Evolutionary conservation across 2,888 invertebrate species (phyloP).

Genomic region (Spilarctia lutea): DNA sequence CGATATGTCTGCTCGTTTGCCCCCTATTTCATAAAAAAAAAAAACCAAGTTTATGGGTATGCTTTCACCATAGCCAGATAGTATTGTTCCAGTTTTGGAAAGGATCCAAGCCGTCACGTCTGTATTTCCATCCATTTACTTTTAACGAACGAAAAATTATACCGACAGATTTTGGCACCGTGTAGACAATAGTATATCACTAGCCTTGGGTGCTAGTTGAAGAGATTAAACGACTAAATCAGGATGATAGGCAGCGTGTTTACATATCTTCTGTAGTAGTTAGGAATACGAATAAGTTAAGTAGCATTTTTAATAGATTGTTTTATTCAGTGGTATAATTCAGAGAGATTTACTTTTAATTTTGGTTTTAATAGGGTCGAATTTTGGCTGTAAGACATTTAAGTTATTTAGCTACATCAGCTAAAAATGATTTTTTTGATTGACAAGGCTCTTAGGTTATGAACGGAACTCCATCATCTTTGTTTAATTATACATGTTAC

Average conservation of each 20-base stretch:
- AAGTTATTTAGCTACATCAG: too few relatives aligned
- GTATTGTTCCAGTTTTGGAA: constrained; percentile 19
- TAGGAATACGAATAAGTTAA: neutral
- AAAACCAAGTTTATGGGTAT: constrained; percentile 10
- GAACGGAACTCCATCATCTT: neutral
- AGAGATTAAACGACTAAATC: constrained; percentile 5
- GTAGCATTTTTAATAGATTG: neutral
- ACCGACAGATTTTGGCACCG: constrained; percentile 22
- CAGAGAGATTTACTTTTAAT: neutral
- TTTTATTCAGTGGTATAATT: neutral
- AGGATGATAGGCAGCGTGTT: neutral
- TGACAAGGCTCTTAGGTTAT: too few relatives aligned
- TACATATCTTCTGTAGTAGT: neutral
- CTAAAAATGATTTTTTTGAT: too few relatives aligned
- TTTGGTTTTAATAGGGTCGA: neutral
- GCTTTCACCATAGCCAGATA: constrained; percentile 7
- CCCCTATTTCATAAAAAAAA: too few relatives aligned
- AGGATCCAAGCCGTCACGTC: constrained; percentile 18
- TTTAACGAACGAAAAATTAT: constrained; percentile 26
- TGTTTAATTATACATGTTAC: neutral
- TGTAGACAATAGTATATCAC: constrained; percentile 12
- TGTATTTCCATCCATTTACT: constrained; percentile 17
- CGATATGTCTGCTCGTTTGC: too few relatives aligned
- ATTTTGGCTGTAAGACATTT: neutral
- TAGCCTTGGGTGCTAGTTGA: neutral